Evolutionary conservation across 2,113 vertebrate species (phyloP), one percentile per base, ranked within the genome.

Genomic region (Tauraco erythrolophus): DNA sequence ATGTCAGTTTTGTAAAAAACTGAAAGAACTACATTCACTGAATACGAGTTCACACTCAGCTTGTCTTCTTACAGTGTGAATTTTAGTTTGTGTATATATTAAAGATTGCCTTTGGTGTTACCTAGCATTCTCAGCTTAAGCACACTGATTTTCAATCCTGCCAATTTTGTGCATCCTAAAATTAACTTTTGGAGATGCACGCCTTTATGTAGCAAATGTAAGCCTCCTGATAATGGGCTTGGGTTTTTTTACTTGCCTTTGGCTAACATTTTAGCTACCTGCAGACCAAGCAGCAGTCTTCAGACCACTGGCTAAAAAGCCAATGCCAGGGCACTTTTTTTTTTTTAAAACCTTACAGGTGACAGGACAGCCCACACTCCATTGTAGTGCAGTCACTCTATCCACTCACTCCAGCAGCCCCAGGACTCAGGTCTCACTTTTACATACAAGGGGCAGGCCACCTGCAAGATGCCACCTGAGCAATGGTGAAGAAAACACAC

Each of bases 321-420:
- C 7, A 43, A 31, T 30, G 1, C 3, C 18, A 65, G 7, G 7
- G 10, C 19, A 35, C 5, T 5, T 3, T 23, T 4, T 12, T 69
- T 4, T 4, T 12, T 14, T 7, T 4, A 27, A 46, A 23, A 37
- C 8, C 14, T 75, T 28, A n/a, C 1, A 2, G 0, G 2, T 14
- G 58, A 19, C 27, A 74, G 58, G 31, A 23, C 13, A 37, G 46
- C 46, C 66, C 24, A 27, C 14, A 10, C 3, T 5, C 6, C 11
- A 1, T 4, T 16, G n/a, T 2, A 35, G 5, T 2, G 19, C 23
- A 11, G 30, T 15, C 23, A 27, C 24, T 46, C 14, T 7, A 17
- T 7, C 27, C 30, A 33, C n/a, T 1, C 27, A 53, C 18, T 25
- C 11, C 39, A 33, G 57, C 8, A 28, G 39, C 27, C 18, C 16